Conservation (phyloP, 1,140 invertebrate genomes). For the Geopemphigus sp. region DNA sequence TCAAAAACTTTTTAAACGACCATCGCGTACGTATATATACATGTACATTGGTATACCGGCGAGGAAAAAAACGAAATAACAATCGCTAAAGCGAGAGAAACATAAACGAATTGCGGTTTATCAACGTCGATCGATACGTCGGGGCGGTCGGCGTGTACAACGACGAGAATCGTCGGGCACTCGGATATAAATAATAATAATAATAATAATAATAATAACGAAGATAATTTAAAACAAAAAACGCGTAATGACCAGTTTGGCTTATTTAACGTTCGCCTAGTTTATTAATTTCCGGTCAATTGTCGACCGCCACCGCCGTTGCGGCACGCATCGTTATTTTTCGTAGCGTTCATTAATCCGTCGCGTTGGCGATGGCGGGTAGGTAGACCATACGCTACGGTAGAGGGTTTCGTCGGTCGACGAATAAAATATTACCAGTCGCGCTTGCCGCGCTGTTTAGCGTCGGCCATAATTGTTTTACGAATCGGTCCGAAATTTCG, state of each 20-base stretch:
- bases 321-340: conserved; percentile 7
- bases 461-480: too few relatives aligned
- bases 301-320: not conserved
- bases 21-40: too few relatives aligned
- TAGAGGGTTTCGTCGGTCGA: too few relatives aligned
- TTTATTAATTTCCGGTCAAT: conserved; percentile 47
- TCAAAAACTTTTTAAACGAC: too few relatives aligned
- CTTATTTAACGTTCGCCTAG: not conserved
- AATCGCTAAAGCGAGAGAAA: too few relatives aligned
- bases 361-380: not conserved
- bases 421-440: too few relatives aligned
- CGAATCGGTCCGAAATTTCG: too few relatives aligned
- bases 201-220: conserved; percentile 1
- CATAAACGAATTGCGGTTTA: not conserved
- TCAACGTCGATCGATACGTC: conserved; percentile 6
- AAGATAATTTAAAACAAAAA: not conserved
- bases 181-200: not conserved
- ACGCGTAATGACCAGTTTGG: conserved; percentile 18
- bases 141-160: not conserved
- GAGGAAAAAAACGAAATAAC: too few relatives aligned
- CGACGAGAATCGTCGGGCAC: not conserved
- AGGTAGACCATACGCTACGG: too few relatives aligned
- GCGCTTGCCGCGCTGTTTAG: too few relatives aligned
- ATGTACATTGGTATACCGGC: too few relatives aligned
- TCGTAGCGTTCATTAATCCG: not conserved